Evolutionary conservation across 2,797 vertebrate genomes (phyloP).

Genomic region (Emydoidea blandingii): DNA sequence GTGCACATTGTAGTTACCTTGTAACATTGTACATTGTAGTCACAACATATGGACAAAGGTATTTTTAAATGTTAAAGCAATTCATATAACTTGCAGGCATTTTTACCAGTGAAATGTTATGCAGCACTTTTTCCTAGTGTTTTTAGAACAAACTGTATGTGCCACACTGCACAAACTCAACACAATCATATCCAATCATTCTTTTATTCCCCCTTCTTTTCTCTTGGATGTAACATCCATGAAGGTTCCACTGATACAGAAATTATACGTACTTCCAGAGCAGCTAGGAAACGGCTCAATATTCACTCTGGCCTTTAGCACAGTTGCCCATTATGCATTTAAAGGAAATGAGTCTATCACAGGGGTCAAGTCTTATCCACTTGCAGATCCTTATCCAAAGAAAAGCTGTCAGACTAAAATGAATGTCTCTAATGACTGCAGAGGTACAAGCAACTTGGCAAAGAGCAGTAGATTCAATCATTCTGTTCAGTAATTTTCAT

Average conservation of each 20-base stretch:
- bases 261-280: neutral
- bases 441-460: slow-evolving; percentile 46
- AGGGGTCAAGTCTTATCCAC: neutral
- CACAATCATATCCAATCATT: neutral
- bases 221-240: neutral
- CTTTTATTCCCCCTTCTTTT: neutral
- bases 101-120: slow-evolving; percentile 24
- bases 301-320: neutral
- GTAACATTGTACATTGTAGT: neutral
- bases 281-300: neutral
- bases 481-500: neutral
- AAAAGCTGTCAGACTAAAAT: neutral
- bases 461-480: neutral
- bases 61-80: slow-evolving; percentile 35
- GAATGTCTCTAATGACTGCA: neutral
- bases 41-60: neutral
- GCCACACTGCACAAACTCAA: neutral
- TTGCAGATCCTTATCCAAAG: neutral
- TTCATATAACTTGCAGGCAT: neutral
- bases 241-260: neutral
- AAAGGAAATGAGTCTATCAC: neutral
- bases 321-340: neutral
- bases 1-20: neutral
- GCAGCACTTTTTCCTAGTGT: neutral
- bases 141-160: slow-evolving; percentile 14